These are phyloP conservation scores for Pagetopsis macropterus DNA, from an alignment of 2,797 vertebrate species.

Conservation along the genomic window DNA sequence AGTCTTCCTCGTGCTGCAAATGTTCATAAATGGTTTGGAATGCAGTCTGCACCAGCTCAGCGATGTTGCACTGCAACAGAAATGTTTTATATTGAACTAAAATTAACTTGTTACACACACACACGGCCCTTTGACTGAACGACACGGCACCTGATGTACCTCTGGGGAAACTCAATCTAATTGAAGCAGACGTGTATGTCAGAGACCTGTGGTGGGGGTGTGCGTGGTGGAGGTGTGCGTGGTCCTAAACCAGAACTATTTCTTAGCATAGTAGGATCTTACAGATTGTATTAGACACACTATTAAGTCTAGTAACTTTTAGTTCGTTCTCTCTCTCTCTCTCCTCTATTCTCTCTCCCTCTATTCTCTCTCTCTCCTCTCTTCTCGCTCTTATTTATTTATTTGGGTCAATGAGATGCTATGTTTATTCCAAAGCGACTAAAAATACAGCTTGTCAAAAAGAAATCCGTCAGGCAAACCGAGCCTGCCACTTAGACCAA, in stretches of 20 bases:
- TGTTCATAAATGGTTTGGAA: conserved; percentile 84
- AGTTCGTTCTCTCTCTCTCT: background rate
- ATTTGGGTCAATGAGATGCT: conserved; percentile 56
- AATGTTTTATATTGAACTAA: conserved; percentile 74
- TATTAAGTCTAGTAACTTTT: background rate
- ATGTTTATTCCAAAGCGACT: conserved; percentile 52
- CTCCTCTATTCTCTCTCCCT: no score
- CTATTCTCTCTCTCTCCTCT: no score
- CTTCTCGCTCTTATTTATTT: no score
- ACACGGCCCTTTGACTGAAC: conserved; percentile 31
- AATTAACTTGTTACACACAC: conserved; percentile 60
- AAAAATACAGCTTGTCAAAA: conserved; percentile 67
- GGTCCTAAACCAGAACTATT: conserved; percentile 3
- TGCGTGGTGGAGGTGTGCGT: conserved; percentile 9
- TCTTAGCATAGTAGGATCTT: background rate
- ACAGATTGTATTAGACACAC: conserved; percentile 6
- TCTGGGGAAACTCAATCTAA: conserved; percentile 51
- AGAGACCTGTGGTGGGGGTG: conserved; percentile 14
- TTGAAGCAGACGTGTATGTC: conserved; percentile 31
- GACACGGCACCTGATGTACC: conserved; percentile 58
- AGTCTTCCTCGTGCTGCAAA: conserved; percentile 61
- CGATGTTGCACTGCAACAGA: conserved; percentile 57
- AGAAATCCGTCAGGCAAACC: conserved; percentile 40
- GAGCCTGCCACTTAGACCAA: conserved; percentile 27
- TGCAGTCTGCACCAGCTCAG: conserved; percentile 68